phyloP scores from a whole-genome alignment of 1,140 invertebrate species.

The Coboldia fuscipes region DNA sequence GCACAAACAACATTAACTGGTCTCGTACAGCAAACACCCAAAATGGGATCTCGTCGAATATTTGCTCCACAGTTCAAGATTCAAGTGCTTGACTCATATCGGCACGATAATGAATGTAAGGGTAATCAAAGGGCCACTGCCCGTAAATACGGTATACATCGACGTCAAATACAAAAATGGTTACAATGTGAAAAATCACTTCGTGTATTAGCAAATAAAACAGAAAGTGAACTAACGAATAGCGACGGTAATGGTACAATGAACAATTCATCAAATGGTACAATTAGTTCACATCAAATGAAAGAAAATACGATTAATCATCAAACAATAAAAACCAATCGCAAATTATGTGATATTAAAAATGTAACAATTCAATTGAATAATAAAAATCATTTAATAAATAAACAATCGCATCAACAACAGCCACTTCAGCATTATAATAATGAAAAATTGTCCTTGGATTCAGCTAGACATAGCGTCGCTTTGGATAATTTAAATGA shows the following conservation, averaged over 20 bases:
- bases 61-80: slow-evolving; percentile 69
- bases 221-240: slow-evolving; percentile 10
- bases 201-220: slow-evolving; percentile 34
- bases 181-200: slow-evolving; percentile 56
- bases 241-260: too few species aligned
- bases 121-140: slow-evolving; percentile 70
- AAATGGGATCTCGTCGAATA: slow-evolving; percentile 53
- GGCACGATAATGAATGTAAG: slow-evolving; percentile 58
- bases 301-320: too few species aligned
- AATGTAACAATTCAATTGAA: too few species aligned
- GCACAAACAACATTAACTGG: too few species aligned
- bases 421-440: slow-evolving; percentile 2
- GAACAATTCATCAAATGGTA: too few species aligned
- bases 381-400: slow-evolving; percentile 5
- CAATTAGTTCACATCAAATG: too few species aligned
- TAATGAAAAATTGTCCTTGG: slow-evolving; percentile 7
- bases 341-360: too few species aligned
- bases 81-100: slow-evolving; percentile 64
- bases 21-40: too few species aligned
- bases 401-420: slow-evolving; percentile 4
- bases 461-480: slow-evolving; percentile 9
- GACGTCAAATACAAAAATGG: slow-evolving; percentile 76
- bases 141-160: slow-evolving; percentile 66
- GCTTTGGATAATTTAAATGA: slow-evolving; percentile 9
- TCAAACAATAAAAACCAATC: too few species aligned